Base-by-base conservation (phyloP, 2,113 vertebrate genomes). In the Nothocercus julius region DNA sequence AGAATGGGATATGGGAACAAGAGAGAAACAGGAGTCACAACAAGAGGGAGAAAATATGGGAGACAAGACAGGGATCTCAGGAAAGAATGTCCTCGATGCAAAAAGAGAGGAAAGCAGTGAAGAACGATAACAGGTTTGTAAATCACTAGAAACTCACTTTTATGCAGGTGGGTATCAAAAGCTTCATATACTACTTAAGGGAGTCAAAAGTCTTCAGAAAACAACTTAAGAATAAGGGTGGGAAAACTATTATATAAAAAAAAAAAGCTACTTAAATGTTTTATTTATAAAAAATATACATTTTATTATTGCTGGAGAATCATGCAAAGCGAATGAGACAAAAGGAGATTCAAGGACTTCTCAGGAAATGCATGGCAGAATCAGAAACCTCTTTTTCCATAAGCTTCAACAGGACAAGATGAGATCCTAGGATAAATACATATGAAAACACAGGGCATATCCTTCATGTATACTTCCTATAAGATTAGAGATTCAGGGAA, bases 401-500 rank as follows among this genome's bases (percentile, higher is more conserved):
- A 9, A 75, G 6, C 24, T 86, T 66, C 58, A 42, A 11, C 22
- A 53, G 1, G 5, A 86, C 11, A 87, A 74, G 56, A 62, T n/a
- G n/a, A 84, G 34, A 58, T 45, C 15, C 28, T 74, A 58, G 30
- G 19, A 81, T 68, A 24, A 45, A 47, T 42, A 63, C 0, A 0
- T 63, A 47, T n/a, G 85, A 59, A 93, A 93, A 69, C 9, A 54
- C 0, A 62, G 22, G 28, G 4, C 1, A 1, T 19, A 59, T 17
- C 32, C 14, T 30, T 64, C 6, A 17, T 14, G 63, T 21, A 24
- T 32, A 5, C 34, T 40, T 63, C 45, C 68, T 27, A 25, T 34
- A 24, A 54, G 11, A 15, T 38, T 54, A 54, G 36, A 80, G 12
- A 85, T n/a, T 27, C 30, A 24, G 14, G 30, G 42, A 74, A 87